Conservation (phyloP, 2,797 vertebrate genomes). For the Tachyglossus aculeatus region DNA sequence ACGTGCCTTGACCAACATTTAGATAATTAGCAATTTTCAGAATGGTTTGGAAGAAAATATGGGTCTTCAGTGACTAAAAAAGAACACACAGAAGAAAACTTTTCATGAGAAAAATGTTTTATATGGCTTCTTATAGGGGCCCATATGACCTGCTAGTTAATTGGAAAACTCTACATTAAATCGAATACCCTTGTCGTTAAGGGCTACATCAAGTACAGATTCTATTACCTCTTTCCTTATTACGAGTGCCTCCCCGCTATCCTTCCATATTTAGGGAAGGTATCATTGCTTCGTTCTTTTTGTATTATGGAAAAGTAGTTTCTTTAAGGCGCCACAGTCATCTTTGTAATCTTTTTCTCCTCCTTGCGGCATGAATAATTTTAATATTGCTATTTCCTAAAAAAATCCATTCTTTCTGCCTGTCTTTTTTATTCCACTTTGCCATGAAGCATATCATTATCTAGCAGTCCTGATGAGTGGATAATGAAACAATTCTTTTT, state of each 20-base stretch:
- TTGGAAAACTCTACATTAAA: not conserved
- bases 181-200: not conserved
- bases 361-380: slow-evolving; percentile 54
- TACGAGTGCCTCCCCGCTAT: not conserved
- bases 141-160: slow-evolving; percentile 5
- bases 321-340: slow-evolving; percentile 28
- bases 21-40: not conserved
- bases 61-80: too few relatives aligned
- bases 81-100: slow-evolving; percentile 5
- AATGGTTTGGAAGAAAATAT: too few relatives aligned
- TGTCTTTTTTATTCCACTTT: slow-evolving; percentile 3
- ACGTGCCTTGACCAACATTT: not conserved
- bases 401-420: slow-evolving; percentile 41
- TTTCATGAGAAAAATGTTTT: slow-evolving; percentile 8
- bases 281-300: not conserved
- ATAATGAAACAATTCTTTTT: slow-evolving; percentile 55
- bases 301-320: slow-evolving; percentile 17
- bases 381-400: slow-evolving; percentile 43
- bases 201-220: not conserved
- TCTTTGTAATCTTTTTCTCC: slow-evolving; percentile 34
- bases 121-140: not conserved
- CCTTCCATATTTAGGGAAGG: not conserved
- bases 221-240: not conserved
- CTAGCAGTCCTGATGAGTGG: slow-evolving; percentile 33
- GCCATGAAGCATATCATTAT: slow-evolving; percentile 34